Percentiles rank a stretch among this genome's conserved stretches.
Evolutionary conservation across 2,888 invertebrate genomes (phyloP).

Genomic region (Tortrix viridana): DNA sequence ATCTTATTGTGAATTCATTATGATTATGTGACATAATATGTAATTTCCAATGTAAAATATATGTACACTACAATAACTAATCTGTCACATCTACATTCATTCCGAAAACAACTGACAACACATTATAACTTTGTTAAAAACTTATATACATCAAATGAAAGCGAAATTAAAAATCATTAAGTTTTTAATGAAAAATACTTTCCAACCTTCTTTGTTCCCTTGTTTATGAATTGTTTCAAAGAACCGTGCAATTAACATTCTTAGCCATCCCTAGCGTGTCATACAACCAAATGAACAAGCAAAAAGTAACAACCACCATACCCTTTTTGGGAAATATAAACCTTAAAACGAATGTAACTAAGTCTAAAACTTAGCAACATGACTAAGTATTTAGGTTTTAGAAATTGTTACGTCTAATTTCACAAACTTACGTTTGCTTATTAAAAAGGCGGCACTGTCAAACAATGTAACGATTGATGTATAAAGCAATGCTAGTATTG

Average conservation of each 20-base stretch:
- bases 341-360: not conserved
- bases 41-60: too few relatives aligned
- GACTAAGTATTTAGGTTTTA: not conserved
- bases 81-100: too few relatives aligned
- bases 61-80: too few relatives aligned
- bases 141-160: conserved; percentile 20
- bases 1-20: too few relatives aligned
- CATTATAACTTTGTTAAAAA: not conserved
- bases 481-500: not conserved
- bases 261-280: conserved; percentile 43
- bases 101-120: not conserved
- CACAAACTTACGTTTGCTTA: conserved; percentile 1
- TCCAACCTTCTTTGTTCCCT: conserved; percentile 34
- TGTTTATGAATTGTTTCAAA: conserved; percentile 42
- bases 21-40: too few relatives aligned
- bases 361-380: not conserved
- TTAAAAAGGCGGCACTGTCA: conserved; percentile 6
- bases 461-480: not conserved
- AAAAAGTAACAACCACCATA: conserved; percentile 33
- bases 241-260: conserved; percentile 48
- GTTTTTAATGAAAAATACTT: conserved; percentile 38
- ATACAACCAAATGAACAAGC: conserved; percentile 38
- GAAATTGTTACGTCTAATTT: not conserved
- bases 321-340: not conserved
- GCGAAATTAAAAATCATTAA: conserved; percentile 36